Evolutionary conservation across 2,797 vertebrate species (phyloP).

Genomic region (Myripristis jacobus): DNA sequence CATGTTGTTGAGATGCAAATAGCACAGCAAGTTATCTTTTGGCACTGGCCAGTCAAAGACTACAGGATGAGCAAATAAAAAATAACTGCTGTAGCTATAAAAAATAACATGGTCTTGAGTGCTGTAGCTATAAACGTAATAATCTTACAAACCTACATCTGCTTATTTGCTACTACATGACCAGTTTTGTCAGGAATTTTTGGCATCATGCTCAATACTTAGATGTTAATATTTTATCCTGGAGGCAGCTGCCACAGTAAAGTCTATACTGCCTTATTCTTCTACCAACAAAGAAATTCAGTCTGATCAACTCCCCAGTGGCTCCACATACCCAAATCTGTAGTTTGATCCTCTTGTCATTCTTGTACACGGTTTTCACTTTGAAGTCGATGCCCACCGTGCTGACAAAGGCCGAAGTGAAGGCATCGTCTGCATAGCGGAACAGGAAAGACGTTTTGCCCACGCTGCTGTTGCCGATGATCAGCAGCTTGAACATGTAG

Average conservation of each 20-base stretch:
- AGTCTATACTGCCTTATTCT: neutral
- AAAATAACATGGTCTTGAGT: neutral
- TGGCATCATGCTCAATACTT: slow-evolving; percentile 8
- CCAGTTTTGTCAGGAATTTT: slow-evolving; percentile 12
- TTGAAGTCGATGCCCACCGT: slow-evolving; percentile 99
- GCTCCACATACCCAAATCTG: slow-evolving; percentile 94
- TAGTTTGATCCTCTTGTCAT: slow-evolving; percentile 98
- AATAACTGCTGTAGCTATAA: too few species aligned
- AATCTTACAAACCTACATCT: too few species aligned
- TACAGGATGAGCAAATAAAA: neutral
- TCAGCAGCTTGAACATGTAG: slow-evolving; percentile 98
- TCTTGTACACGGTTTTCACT: slow-evolving; percentile 98
- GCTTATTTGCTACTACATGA: neutral
- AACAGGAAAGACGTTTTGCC: slow-evolving; percentile 98
- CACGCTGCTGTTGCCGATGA: slow-evolving; percentile 98
- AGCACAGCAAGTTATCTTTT: neutral
- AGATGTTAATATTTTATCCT: slow-evolving; percentile 28
- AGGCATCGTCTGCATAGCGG: slow-evolving; percentile 96
- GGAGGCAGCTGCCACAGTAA: neutral
- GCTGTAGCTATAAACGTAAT: neutral
- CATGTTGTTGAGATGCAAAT: neutral
- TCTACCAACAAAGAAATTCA: neutral
- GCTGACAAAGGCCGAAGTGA: slow-evolving; percentile 98
- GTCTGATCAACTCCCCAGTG: neutral
- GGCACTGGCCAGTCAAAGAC: neutral